Base-by-base conservation (phyloP, 2,797 vertebrate species). In the Chromobotia macracanthus region DNA sequence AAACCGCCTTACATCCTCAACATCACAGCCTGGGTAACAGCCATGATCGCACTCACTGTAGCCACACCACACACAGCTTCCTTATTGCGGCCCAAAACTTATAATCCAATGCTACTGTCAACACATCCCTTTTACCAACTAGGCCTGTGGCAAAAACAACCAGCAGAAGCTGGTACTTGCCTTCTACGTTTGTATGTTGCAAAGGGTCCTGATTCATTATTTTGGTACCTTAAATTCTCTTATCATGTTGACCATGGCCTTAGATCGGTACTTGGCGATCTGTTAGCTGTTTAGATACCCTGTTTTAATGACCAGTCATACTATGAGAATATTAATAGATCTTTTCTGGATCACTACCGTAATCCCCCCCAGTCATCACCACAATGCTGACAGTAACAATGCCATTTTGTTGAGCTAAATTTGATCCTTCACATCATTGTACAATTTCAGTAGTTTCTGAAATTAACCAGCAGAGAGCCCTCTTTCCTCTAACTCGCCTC, bases 201-300 rank as follows among this genome's bases (percentile, higher is more conserved):
- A 93, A 74, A 87, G 85, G 72, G 88, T 90, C 65, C 82, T 93
- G 77, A 87, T 91, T 68, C 91, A 91, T 31, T 89, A 88, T 19
- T 93, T 92, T 82, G 90, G 91, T 19, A 86, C 90, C 9, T 79
- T 91, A 80, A 92, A 92, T 76, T 92, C 89, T 0, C 85, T 90
- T 58, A 91, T 91, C 28, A 89, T 93, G 80, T 71, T 89, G 41
- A 89, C 83, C 3, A 91, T 90, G 91, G 89, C 89, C 31, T 66
- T 92, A 69, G 89, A 93, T 76, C 85, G 90, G 63, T 92, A 91
- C 0, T 69, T 93, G 16, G 79, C 82, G 23, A 79, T 88, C 66
- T 92, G 89, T 48, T 83, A 88, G 53, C 91, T 85, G 0, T 70
- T 92, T 0, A 87, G 85, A 72, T 91, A 92, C 9, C 70, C 84